Conservation (phyloP, 2,888 invertebrate genomes). For the Pomacea canaliculata region DNA sequence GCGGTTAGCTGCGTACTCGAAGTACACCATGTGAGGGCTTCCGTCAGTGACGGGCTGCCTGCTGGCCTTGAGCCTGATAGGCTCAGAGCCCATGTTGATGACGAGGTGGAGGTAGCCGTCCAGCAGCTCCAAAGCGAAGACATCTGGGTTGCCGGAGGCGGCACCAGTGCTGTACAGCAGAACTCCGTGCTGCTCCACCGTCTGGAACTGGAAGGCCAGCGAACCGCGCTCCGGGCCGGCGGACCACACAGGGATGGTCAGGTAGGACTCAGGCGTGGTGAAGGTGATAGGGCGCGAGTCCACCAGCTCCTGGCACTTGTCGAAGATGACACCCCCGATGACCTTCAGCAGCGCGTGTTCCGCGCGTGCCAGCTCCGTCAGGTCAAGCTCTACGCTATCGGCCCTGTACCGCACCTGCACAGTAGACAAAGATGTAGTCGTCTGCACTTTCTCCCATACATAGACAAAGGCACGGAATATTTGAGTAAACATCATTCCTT, state of each 20-base stretch:
- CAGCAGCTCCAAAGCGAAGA: constrained; percentile 93
- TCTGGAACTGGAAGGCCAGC: constrained; percentile 93
- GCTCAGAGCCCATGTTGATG: constrained; percentile 91
- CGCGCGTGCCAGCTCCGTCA: constrained; percentile 88
- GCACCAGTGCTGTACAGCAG: constrained; percentile 93
- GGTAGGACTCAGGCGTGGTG: constrained; percentile 84
- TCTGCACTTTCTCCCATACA: not conserved
- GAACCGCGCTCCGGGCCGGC: constrained; percentile 77
- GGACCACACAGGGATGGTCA: constrained; percentile 86
- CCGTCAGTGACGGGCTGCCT: constrained; percentile 85
- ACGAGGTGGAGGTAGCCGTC: constrained; percentile 94
- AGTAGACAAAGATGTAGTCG: not conserved
- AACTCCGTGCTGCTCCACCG: constrained; percentile 93
- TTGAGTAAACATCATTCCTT: not conserved
- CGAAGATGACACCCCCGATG: constrained; percentile 82
- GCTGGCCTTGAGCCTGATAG: constrained; percentile 80
- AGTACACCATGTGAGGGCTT: constrained; percentile 89
- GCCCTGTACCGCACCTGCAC: constrained; percentile 91
- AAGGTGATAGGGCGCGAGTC: constrained; percentile 87
- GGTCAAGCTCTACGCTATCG: constrained; percentile 87
- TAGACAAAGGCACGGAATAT: not conserved
- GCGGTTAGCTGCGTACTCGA: constrained; percentile 84
- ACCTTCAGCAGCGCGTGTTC: constrained; percentile 86
- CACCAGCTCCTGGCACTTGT: constrained; percentile 62
- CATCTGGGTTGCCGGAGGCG: constrained; percentile 74